phyloP scores from a whole-genome alignment of 2,797 vertebrate genomes.

The Brachymystax lenok region DNA sequence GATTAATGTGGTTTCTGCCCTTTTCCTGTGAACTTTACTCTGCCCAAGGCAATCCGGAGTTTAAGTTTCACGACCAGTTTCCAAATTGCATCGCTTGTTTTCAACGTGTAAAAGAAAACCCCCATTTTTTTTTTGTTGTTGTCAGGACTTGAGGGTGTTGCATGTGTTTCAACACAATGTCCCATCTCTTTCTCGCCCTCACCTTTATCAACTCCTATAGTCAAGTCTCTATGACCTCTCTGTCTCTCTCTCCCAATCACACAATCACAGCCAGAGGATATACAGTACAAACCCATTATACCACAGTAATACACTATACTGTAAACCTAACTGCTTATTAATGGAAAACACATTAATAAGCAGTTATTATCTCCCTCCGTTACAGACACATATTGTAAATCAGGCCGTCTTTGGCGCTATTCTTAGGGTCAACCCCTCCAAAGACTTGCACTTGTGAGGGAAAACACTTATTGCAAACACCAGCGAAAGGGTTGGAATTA shows the following conservation, averaged over 20 bases:
- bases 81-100: background rate
- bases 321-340: slow-evolving; percentile 34
- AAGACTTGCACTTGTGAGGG: background rate
- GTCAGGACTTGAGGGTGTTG: background rate
- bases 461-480: slow-evolving; percentile 16
- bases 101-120: background rate
- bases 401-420: slow-evolving; percentile 10
- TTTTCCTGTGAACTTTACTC: slow-evolving; percentile 1
- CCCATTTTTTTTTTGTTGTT: background rate
- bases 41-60: background rate
- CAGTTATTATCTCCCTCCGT: background rate
- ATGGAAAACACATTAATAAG: too few relatives aligned
- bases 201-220: background rate
- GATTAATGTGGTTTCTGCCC: slow-evolving; percentile 9
- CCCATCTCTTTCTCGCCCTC: background rate
- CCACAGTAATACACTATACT: slow-evolving; percentile 23
- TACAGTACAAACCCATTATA: slow-evolving; percentile 23
- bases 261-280: background rate
- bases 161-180: background rate
- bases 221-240: background rate
- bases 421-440: slow-evolving; percentile 11
- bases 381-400: slow-evolving; percentile 24
- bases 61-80: background rate
- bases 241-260: background rate
- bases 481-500: slow-evolving; percentile 22